phyloP scores from a whole-genome alignment of 2,113 vertebrate species.

The Junco hyemalis region DNA sequence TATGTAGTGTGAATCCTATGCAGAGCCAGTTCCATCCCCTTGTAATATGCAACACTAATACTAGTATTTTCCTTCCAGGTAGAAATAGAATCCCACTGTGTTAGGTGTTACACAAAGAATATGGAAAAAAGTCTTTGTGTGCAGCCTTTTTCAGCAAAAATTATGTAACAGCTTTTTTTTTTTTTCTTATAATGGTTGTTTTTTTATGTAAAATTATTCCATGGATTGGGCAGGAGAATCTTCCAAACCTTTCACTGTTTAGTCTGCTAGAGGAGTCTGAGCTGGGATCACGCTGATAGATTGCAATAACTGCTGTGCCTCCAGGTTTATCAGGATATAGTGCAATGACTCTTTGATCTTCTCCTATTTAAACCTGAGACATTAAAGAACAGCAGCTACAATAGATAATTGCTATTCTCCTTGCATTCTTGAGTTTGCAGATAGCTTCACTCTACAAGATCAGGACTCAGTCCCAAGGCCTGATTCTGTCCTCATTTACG shows the following conservation, averaged over 20 bases:
- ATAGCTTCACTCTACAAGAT: conserved; percentile 19
- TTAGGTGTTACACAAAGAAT: neutral
- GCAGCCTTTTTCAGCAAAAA: conserved; percentile 10
- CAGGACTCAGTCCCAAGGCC: neutral
- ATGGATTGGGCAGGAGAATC: neutral
- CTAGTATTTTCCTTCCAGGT: neutral
- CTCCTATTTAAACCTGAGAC: conserved; percentile 4
- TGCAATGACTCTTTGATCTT: neutral
- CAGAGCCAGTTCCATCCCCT: neutral
- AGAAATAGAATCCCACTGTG: neutral
- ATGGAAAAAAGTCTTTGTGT: neutral
- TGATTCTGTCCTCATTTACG: neutral
- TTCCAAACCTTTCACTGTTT: conserved; percentile 21
- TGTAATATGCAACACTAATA: neutral
- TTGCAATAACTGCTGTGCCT: conserved; percentile 2
- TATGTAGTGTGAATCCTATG: neutral
- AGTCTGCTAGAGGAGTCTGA: conserved; percentile 21
- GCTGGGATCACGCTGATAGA: conserved; percentile 34
- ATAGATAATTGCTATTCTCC: conserved; percentile 22
- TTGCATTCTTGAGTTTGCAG: conserved; percentile 5
- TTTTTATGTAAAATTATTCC: neutral
- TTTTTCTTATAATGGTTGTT: neutral
- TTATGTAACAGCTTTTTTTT: neutral
- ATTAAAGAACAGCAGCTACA: neutral
- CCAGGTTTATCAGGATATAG: conserved; percentile 13